Evolutionary conservation across 1,140 invertebrate genomes (phyloP).

Genomic region (Zaprionus lachaisei): DNA sequence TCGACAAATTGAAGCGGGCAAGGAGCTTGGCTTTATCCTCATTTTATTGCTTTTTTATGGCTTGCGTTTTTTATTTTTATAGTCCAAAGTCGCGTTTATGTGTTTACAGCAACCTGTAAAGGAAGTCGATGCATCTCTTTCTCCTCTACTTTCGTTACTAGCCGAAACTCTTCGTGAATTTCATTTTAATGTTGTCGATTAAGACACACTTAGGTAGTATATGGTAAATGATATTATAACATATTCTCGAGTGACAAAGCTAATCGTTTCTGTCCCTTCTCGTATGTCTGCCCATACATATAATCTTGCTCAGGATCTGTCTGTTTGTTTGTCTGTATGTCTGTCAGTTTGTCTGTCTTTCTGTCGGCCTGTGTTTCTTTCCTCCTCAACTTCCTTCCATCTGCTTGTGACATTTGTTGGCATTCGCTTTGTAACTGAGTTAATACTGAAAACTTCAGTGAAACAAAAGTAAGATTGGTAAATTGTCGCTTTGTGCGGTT

Average conservation of each 20-base stretch:
- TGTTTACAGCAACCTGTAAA: conserved; percentile 3
- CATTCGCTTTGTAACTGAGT: background rate
- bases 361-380: background rate
- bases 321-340: too few species aligned
- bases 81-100: background rate
- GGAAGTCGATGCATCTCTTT: background rate
- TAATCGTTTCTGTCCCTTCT: background rate
- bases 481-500: background rate
- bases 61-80: conserved; percentile 1
- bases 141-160: background rate
- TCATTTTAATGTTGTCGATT: background rate
- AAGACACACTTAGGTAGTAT: background rate
- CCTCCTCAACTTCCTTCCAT: background rate
- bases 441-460: background rate
- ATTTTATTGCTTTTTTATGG: conserved; percentile 2
- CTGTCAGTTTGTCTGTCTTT: background rate
- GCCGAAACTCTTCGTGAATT: background rate
- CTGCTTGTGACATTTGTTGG: background rate
- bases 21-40: background rate
- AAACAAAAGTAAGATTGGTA: background rate
- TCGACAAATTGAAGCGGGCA: background rate
- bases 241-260: background rate
- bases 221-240: background rate
- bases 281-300: too few species aligned
- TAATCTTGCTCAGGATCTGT: too few species aligned